These are phyloP conservation scores for Sphyrna mokarran DNA, from an alignment of 2,113 vertebrate species.

Conservation along the genomic window DNA sequence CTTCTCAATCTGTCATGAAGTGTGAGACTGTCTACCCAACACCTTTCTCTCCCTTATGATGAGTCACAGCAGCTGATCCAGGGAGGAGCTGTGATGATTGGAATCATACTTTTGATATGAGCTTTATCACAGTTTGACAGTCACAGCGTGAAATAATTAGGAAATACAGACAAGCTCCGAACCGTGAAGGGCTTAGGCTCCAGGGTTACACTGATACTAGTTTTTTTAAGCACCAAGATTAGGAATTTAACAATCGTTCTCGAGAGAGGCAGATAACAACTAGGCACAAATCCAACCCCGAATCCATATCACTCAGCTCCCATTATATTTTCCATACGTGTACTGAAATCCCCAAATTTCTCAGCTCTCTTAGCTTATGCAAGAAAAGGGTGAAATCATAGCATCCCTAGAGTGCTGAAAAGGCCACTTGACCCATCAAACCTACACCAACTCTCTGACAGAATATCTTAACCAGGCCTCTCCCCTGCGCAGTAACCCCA, in stretches of 20 bases:
- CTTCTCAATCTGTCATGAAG: too few relatives aligned
- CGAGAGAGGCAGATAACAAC: neutral
- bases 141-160: neutral
- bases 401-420: too few relatives aligned
- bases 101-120: neutral
- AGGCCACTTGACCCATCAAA: too few relatives aligned
- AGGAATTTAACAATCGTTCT: neutral
- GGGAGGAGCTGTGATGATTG: neutral
- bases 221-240: neutral
- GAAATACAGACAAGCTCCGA: neutral
- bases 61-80: constrained; percentile 46
- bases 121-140: neutral
- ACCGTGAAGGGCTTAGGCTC: neutral
- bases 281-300: neutral
- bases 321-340: neutral
- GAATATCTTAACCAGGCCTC: too few relatives aligned
- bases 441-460: too few relatives aligned
- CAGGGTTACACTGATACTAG: neutral
- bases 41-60: constrained; percentile 54
- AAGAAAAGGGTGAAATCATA: neutral
- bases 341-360: neutral
- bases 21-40: too few relatives aligned
- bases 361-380: neutral
- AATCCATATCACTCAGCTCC: neutral
- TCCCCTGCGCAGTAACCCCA: too few relatives aligned